Evolutionary conservation across 2,888 invertebrate species (phyloP), one percentile per base, ranked within the genome.

Genomic region (Bombyx huttoni): DNA sequence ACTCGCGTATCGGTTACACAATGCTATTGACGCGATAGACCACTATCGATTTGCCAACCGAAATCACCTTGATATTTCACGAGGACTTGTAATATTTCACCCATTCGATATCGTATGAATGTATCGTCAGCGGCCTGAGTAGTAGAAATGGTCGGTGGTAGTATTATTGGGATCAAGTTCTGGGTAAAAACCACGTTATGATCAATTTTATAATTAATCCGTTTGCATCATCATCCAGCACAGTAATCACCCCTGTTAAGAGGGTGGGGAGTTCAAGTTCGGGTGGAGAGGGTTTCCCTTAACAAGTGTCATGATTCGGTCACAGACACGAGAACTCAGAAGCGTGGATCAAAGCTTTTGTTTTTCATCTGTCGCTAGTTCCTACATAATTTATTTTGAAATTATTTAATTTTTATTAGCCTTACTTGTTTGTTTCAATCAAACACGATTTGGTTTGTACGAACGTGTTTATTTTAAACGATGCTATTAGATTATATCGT

Each of bases 1-100:
- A 54, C 55, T 51, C 51, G 53, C 56, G 55, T 61, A 34, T 48
- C 40, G 40, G 52, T 60, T 54, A 56, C 56, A 57, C 56, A 59
- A 58, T 40, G 53, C 52, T 51, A 58, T 49, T 53, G 52, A 51
- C 13, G 24, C 51, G 53, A 40, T 40, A 40, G 12, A 40, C 40
- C 40, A 12, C 40, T 40, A 40, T 40, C 40, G 40, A 40, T 40
- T 1, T 40, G 40, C 40, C 40, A 40, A 40, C 12, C 40, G 40
- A 40, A 10, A 10, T 40, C 40, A 40, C 40, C 40, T 40, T 40
- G 40, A 40, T 8, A 40, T 40, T 24, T 49, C 56, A 58, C 51
- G 51, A 51, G 49, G 34, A 40, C 40, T 40, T 40, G 1, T 24
- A 40, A 40, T 10, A 40, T 40, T 8, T 40, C 12, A 40, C 40